Conservation (phyloP, 2,797 vertebrate species). For the Paedocypris micromegethes region DNA sequence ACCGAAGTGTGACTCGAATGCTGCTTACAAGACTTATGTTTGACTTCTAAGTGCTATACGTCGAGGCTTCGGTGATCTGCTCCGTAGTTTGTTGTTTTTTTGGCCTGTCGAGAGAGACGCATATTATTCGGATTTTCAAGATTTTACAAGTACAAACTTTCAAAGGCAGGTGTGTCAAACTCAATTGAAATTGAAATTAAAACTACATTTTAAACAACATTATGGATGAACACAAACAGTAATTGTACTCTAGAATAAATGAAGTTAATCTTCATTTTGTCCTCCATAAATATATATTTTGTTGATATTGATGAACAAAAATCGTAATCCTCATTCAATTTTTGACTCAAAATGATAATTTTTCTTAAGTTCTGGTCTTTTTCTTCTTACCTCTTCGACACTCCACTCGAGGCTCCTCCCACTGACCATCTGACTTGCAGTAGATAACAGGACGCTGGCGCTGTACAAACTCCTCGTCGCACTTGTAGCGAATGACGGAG, state of each 20-base stretch:
- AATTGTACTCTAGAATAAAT: too few species aligned
- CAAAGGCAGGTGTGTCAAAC: too few species aligned
- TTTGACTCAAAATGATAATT: too few species aligned
- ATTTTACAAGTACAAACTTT: too few species aligned
- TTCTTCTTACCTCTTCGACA: slow-evolving; percentile 78
- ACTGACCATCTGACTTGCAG: slow-evolving; percentile 82
- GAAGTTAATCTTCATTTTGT: too few species aligned
- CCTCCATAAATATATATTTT: too few species aligned
- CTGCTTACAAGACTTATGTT: slow-evolving; percentile 72
- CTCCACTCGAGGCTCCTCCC: slow-evolving; percentile 87
- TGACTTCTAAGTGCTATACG: slow-evolving; percentile 65
- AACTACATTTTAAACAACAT: too few species aligned
- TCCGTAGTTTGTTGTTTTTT: slow-evolving; percentile 78
- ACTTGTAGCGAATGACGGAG: slow-evolving; percentile 86
- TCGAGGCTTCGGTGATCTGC: slow-evolving; percentile 73
- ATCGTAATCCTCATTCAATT: too few species aligned
- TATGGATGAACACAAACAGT: too few species aligned
- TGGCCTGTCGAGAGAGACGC: slow-evolving; percentile 61
- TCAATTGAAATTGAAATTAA: too few species aligned
- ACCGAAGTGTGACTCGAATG: slow-evolving; percentile 55
- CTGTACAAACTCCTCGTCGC: slow-evolving; percentile 77
- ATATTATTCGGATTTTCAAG: background rate
- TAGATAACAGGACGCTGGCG: slow-evolving; percentile 85
- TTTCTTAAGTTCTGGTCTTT: too few species aligned
- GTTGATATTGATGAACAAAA: too few species aligned